These are phyloP conservation scores for Hypsibius dujardini DNA, from an alignment of 1,140 invertebrate species.

Conservation along the genomic window DNA sequence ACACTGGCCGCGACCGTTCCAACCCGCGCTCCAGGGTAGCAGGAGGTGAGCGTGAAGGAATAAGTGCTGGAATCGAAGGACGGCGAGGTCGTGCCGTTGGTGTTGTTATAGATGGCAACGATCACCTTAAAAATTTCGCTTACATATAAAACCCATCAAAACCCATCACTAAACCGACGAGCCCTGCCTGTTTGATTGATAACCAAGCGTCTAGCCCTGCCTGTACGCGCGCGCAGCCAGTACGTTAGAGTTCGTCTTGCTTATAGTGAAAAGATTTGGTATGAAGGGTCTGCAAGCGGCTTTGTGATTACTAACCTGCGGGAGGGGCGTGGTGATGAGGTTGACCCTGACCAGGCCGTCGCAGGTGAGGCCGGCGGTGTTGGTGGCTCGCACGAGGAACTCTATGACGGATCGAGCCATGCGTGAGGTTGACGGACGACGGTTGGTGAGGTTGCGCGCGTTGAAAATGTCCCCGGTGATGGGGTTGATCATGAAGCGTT, in stretches of 20 bases:
- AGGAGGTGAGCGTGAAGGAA: too few relatives aligned
- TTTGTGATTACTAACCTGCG: neutral
- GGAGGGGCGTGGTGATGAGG: neutral
- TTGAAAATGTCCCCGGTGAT: slow-evolving; percentile 1
- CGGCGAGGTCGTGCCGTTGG: too few relatives aligned
- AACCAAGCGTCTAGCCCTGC: neutral
- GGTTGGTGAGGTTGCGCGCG: neutral
- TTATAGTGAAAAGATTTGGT: too few relatives aligned
- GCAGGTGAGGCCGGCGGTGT: neutral
- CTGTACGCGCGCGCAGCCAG: neutral
- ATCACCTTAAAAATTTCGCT: too few relatives aligned
- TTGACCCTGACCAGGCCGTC: slow-evolving; percentile 7
- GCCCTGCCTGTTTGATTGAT: too few relatives aligned
- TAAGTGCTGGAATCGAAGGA: too few relatives aligned
- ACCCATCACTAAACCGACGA: too few relatives aligned
- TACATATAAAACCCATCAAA: too few relatives aligned
- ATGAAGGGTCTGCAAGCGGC: too few relatives aligned
- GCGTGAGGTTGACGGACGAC: neutral
- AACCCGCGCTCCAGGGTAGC: too few relatives aligned
- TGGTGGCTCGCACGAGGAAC: slow-evolving; percentile 13
- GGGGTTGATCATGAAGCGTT: slow-evolving; percentile 1
- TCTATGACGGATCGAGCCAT: neutral
- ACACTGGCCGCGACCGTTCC: too few relatives aligned
- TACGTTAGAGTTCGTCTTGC: neutral
- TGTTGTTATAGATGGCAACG: too few relatives aligned